Percentiles rank a stretch among this genome's conserved stretches.
Conservation (phyloP, 2,797 vertebrate species). For the Thamnophis elegans region DNA sequence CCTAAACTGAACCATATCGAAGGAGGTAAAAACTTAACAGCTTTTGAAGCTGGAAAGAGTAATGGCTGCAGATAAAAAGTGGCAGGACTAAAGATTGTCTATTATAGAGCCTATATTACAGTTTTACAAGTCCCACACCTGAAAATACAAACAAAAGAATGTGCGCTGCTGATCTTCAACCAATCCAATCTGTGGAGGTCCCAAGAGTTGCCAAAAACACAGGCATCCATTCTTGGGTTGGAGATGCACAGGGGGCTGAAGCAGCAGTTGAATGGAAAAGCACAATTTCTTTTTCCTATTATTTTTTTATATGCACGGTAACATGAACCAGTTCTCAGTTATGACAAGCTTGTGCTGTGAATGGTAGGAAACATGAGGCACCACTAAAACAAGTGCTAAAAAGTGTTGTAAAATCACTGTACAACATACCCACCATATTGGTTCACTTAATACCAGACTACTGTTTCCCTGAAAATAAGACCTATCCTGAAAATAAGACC, state of each 20-base stretch:
- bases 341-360: neutral
- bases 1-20: neutral
- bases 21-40: neutral
- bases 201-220: neutral
- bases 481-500: too few species aligned
- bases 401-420: neutral
- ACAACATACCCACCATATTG: neutral
- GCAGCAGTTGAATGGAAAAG: neutral
- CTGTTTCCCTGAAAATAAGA: too few species aligned
- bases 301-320: neutral
- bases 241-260: neutral
- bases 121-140: neutral
- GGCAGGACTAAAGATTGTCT: neutral
- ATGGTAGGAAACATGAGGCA: too few species aligned
- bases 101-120: neutral
- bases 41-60: neutral
- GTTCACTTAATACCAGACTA: neutral
- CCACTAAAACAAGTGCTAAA: neutral
- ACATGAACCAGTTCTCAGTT: neutral
- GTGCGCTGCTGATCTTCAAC: neutral
- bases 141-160: neutral
- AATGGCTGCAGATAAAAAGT: neutral
- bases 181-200: neutral
- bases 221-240: neutral
- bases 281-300: neutral